These are phyloP conservation scores for Cotesia vestalis DNA, from an alignment of 1,140 invertebrate species.

Conservation along the genomic window DNA sequence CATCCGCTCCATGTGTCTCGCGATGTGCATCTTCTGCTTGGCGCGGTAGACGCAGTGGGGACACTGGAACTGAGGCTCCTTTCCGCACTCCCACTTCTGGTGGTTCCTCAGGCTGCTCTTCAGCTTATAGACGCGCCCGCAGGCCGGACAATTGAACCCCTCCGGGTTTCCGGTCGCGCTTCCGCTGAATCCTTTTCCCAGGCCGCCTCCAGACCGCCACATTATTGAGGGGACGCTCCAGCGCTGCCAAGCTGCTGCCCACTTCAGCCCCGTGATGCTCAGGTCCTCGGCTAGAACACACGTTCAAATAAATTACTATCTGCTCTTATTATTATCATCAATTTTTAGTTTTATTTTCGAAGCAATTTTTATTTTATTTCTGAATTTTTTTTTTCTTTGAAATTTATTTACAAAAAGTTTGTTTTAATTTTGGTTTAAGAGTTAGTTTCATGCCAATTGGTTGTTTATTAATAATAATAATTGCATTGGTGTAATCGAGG, in stretches of 20 bases:
- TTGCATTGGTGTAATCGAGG: too few relatives aligned
- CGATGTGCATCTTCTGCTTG: constrained; percentile 87
- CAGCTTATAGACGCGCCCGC: constrained; percentile 63
- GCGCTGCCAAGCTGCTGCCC: constrained; percentile 67
- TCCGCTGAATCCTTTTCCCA: constrained; percentile 56
- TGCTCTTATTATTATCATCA: constrained; percentile 4
- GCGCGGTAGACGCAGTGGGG: constrained; percentile 74
- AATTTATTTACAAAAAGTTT: constrained; percentile 57
- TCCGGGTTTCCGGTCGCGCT: constrained; percentile 59
- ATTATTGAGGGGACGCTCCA: constrained; percentile 65
- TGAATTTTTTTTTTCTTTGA: constrained; percentile 39
- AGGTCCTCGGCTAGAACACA: constrained; percentile 71
- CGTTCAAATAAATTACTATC: constrained; percentile 53
- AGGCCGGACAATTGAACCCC: constrained; percentile 68
- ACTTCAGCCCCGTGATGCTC: constrained; percentile 75
- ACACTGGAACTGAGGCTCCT: constrained; percentile 67
- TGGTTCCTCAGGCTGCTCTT: constrained; percentile 66
- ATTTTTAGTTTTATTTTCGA: too few relatives aligned
- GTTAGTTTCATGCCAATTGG: too few relatives aligned
- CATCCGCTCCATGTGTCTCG: constrained; percentile 86
- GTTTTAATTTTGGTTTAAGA: too few relatives aligned
- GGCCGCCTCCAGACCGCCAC: constrained; percentile 60
- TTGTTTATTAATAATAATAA: too few relatives aligned
- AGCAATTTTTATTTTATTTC: too few relatives aligned
- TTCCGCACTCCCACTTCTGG: constrained; percentile 68